Evolutionary conservation across 2,888 invertebrate genomes (phyloP).

Genomic region (Drosophila macrospina): DNA sequence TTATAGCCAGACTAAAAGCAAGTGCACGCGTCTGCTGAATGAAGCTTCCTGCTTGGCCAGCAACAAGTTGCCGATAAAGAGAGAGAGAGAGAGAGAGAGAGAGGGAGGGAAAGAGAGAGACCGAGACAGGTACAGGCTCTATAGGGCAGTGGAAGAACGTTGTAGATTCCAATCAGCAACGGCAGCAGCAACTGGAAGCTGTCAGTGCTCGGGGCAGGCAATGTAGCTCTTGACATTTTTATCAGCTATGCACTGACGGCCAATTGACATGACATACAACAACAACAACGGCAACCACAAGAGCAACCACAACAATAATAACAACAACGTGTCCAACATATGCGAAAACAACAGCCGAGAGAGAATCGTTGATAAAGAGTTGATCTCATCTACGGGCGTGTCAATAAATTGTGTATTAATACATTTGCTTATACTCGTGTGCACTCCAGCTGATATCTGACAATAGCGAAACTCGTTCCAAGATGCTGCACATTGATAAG

Average conservation of each 20-base stretch:
- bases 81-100: constrained; percentile 16
- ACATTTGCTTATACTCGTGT: constrained; percentile 28
- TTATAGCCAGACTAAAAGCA: constrained; percentile 42
- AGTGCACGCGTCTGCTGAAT: constrained; percentile 42
- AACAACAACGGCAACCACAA: constrained; percentile 39
- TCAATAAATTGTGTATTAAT: constrained; percentile 46
- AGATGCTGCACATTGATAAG: constrained; percentile 42
- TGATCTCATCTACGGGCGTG: constrained; percentile 16
- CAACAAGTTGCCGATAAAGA: constrained; percentile 51
- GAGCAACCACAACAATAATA: constrained; percentile 34
- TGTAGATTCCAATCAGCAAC: constrained; percentile 53
- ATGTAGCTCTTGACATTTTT: constrained; percentile 51
- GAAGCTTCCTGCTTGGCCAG: constrained; percentile 44
- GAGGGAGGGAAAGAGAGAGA: too few species aligned
- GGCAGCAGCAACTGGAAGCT: constrained; percentile 43
- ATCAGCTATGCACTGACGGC: constrained; percentile 47
- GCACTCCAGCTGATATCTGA: constrained; percentile 21
- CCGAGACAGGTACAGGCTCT: constrained; percentile 22
- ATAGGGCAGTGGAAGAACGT: constrained; percentile 53
- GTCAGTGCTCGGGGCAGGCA: constrained; percentile 47
- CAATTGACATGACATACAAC: constrained; percentile 45
- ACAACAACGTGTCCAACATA: constrained; percentile 50
- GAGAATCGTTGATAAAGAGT: constrained; percentile 1
- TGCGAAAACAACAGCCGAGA: constrained; percentile 42
- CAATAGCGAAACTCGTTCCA: constrained; percentile 50